Percentiles rank a stretch among this genome's conserved stretches.
These are phyloP conservation scores for Drosophila obscura DNA, from an alignment of 1,140 invertebrate genomes.

Conservation along the genomic window DNA sequence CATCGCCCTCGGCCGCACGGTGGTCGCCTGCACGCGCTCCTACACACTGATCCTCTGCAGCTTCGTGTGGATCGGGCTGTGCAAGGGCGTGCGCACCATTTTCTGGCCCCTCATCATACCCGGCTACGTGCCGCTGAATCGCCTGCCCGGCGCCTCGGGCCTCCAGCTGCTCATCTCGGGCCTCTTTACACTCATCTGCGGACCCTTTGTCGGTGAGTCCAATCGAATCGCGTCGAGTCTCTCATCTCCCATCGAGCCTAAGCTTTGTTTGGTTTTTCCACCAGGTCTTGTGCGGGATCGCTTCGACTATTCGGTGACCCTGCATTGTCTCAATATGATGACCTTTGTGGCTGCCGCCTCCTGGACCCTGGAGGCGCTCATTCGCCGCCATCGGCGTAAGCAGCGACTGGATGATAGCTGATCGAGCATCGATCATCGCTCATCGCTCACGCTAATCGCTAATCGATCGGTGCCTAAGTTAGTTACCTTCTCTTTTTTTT, in stretches of 20 bases:
- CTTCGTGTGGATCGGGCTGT: slow-evolving; percentile 87
- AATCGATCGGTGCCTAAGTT: not conserved
- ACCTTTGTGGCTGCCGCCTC: slow-evolving; percentile 86
- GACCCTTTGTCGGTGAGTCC: slow-evolving; percentile 86
- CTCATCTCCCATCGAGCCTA: not conserved
- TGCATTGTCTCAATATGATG: slow-evolving; percentile 87
- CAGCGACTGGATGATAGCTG: slow-evolving; percentile 26
- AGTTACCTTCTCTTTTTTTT: slow-evolving; percentile 17
- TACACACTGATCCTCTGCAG: slow-evolving; percentile 84
- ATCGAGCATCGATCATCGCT: not conserved
- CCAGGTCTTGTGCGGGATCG: slow-evolving; percentile 86
- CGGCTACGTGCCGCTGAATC: slow-evolving; percentile 86
- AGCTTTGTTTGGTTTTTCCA: slow-evolving; percentile 12
- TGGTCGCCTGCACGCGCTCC: slow-evolving; percentile 84
- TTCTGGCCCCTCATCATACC: slow-evolving; percentile 88
- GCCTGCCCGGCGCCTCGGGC: slow-evolving; percentile 87
- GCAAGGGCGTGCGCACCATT: slow-evolving; percentile 87
- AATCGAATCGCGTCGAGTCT: slow-evolving; percentile 44
- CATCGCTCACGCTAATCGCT: too few species aligned
- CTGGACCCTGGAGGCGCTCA: slow-evolving; percentile 84
- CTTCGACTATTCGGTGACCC: slow-evolving; percentile 85
- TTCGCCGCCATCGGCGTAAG: slow-evolving; percentile 58
- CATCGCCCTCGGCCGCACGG: slow-evolving; percentile 87
- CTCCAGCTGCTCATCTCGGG: slow-evolving; percentile 87
- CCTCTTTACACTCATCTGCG: slow-evolving; percentile 85